Conservation (phyloP, 2,797 vertebrate species). For the Prionace glauca region DNA sequence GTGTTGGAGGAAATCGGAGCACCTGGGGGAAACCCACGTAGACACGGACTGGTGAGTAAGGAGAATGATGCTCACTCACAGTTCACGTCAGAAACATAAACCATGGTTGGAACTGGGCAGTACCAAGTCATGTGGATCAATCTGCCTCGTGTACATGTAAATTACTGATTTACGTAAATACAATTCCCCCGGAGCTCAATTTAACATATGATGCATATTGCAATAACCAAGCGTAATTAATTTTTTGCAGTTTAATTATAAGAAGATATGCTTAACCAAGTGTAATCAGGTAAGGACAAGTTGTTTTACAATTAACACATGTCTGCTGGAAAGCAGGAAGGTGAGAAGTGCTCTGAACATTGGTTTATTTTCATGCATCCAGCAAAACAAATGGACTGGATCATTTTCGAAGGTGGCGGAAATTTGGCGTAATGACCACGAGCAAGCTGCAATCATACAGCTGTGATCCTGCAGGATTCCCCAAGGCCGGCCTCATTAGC, state of each 20-base stretch:
- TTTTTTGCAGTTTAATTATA: not conserved
- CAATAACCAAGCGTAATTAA: not conserved
- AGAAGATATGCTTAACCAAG: not conserved
- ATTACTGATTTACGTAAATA: not conserved
- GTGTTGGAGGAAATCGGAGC: too few relatives aligned
- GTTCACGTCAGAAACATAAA: not conserved
- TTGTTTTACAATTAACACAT: slow-evolving; percentile 1
- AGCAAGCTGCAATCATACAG: not conserved
- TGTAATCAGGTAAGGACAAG: not conserved
- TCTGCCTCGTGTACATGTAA: too few relatives aligned
- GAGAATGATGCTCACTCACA: not conserved
- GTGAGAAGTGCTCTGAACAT: not conserved
- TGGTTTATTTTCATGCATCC: not conserved
- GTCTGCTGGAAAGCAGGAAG: not conserved
- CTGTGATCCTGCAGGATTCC: not conserved
- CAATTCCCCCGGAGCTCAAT: not conserved
- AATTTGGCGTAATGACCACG: not conserved
- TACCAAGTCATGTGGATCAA: not conserved
- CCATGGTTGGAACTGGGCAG: too few relatives aligned
- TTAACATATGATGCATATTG: slow-evolving; percentile 5
- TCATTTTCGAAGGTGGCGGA: not conserved
- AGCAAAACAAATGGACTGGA: not conserved
- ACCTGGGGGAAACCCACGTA: too few relatives aligned
- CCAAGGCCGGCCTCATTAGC: not conserved
- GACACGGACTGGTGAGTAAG: too few relatives aligned